Evolutionary conservation across 1,140 invertebrate genomes (phyloP), one percentile per base, ranked within the genome.

Genomic region (Lutraria rhynchaena): DNA sequence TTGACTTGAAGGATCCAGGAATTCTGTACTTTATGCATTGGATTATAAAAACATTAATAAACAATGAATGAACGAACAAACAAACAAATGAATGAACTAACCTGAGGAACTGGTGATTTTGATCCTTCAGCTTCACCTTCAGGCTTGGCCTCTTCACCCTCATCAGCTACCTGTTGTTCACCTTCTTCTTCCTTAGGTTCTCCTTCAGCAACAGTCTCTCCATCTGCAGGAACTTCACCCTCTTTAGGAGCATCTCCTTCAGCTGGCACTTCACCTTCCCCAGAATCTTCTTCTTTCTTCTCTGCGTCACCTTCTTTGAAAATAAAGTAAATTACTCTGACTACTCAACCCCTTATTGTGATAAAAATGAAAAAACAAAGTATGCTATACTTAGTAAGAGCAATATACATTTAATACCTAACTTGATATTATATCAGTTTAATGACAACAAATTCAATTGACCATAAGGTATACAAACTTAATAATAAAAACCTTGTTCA

Each of bases 91-190:
- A 11, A 24, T 27, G 29, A n/a, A 71, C 63, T 46, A 75, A 89
- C 88, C 82, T 89, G 87, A 27, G 88, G 88, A 41, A 89, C 51
- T 5, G 83, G 88, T 67, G 86, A 85, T 35, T 78, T 80, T 13
- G 69, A 70, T 27, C 46, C 83, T 24, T 85, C 81, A 61, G 65
- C 46, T 46, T 49, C 44, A 44, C 51, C 70, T 19, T 78, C 82
- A 35, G 67, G 61, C 17, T 78, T 58, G 27, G 11, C 24, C 15
- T 70, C 77, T 31, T 57, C 77, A 15, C 55, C 71, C 24, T 69
- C 73, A 35, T 17, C 9, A n/a, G 31, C 58, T 46, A 41, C 37
- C 33, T 71, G 44, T 29, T 69, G 61, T 63, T 55, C 75, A 60
- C 81, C 81, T 77, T 65, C 83, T 55, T 27, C 70, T 41, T 77